Base-by-base conservation (phyloP, 2,888 invertebrate genomes). In the Phaonia tiefii region DNA sequence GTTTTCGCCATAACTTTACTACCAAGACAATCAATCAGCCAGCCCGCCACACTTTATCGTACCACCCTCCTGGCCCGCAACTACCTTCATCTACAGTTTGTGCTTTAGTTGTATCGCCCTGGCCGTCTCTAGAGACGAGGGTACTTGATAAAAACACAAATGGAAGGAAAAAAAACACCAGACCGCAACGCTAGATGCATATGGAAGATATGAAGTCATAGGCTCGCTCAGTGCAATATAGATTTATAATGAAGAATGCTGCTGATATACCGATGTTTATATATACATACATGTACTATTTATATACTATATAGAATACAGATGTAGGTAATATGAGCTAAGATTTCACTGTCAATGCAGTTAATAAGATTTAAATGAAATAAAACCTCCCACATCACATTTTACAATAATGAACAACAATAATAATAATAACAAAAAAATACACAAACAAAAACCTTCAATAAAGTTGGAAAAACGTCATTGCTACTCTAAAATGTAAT, bases 321-420 rank as follows among this genome's bases (percentile, higher is more conserved):
- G n/a, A 39, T 51, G 63, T 20, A 60, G 81, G 46, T 75, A 77
- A 80, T 78, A 67, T 75, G 67, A 81, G 78, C 22, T 51, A 22
- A 71, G 63, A 78, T 78, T 81, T 78, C 78, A 78, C 78, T 78
- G 81, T 65, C 78, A 78, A 31, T 75, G 81, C 67, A 75, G 58
- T 60, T 77, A 71, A 60, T 65, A 71, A 70, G 51, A 65, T 76
- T 15, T 58, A 42, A 31, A 73, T 69, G 73, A 70, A 75, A 67
- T 31, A 78, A 51, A 63, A 67, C 58, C 70, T 42, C 77, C 77
- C 58, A 81, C 54, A 54, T 54, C 4, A 1, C 22, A 51, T 51
- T 51, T 20, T 20, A 10, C n/a, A 20, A 20, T 49, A 20, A 49
- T 49, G 49, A 49, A 49, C 49, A 20, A 31, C 8, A 31, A 31